Conservation (phyloP, 2,888 invertebrate genomes). For the Cremastinae sp. region DNA sequence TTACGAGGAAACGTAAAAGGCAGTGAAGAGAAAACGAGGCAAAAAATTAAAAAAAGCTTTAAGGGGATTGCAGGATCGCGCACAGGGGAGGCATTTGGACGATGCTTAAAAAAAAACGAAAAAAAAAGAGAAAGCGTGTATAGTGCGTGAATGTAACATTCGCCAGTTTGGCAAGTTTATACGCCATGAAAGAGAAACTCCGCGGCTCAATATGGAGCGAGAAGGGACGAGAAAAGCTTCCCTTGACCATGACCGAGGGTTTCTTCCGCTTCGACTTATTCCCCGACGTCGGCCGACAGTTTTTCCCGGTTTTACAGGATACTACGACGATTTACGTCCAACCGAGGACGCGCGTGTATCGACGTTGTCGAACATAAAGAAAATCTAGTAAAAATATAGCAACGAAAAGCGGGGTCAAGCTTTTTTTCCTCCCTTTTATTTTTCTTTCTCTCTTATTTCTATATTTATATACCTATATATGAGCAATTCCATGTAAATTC, state of each 20-base stretch:
- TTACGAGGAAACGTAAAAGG: too few relatives aligned
- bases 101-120: too few relatives aligned
- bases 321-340: constrained; percentile 57
- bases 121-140: too few relatives aligned
- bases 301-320: constrained; percentile 68
- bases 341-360: constrained; percentile 54
- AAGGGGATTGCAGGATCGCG: neutral
- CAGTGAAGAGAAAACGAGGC: too few relatives aligned
- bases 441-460: constrained; percentile 7
- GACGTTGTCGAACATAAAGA: constrained; percentile 34
- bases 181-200: constrained; percentile 40
- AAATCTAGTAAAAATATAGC: constrained; percentile 51
- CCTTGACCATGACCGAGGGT: constrained; percentile 59
- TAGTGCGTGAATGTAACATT: constrained; percentile 3
- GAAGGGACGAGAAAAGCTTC: constrained; percentile 49
- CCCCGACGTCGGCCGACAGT: constrained; percentile 61
- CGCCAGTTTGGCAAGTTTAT: constrained; percentile 46
- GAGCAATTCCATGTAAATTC: too few relatives aligned
- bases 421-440: too few relatives aligned
- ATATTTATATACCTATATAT: too few relatives aligned
- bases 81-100: too few relatives aligned
- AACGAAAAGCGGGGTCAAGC: constrained; percentile 43
- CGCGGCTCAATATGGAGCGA: constrained; percentile 24
- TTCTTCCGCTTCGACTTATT: constrained; percentile 37
- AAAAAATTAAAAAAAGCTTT: neutral